Conservation (phyloP, 1,140 invertebrate genomes). For the Magallana ariakensis region DNA sequence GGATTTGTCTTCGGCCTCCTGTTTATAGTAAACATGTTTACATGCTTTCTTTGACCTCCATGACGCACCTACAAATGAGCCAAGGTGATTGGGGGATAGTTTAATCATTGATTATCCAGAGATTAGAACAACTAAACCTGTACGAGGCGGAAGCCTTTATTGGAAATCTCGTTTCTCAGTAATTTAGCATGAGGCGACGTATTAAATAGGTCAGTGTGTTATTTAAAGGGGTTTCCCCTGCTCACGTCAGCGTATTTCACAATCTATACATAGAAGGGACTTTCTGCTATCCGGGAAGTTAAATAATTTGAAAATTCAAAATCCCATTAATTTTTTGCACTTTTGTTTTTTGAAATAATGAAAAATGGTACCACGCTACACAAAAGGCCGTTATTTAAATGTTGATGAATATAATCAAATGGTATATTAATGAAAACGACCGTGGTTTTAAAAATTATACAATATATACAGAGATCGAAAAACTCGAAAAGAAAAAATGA, state of each 20-base stretch:
- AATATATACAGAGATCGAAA: too few species aligned
- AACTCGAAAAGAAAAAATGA: too few species aligned
- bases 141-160: not conserved
- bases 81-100: not conserved
- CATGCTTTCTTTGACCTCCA: not conserved
- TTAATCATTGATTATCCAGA: not conserved
- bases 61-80: not conserved
- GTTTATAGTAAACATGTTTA: conserved; percentile 16
- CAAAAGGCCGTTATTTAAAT: too few species aligned
- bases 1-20: too few species aligned
- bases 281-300: not conserved
- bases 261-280: conserved; percentile 20
- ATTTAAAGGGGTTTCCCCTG: not conserved
- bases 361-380: too few species aligned
- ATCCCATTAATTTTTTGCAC: too few species aligned
- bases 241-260: not conserved
- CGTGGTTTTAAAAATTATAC: too few species aligned
- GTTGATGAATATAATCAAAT: too few species aligned
- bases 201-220: not conserved
- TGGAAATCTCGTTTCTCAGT: not conserved
- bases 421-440: too few species aligned
- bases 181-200: not conserved
- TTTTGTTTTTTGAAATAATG: too few species aligned
- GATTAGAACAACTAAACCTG: not conserved
- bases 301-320: too few species aligned